These are phyloP conservation scores for Papilio helenus DNA, from an alignment of 1,140 invertebrate genomes.

Conservation along the genomic window DNA sequence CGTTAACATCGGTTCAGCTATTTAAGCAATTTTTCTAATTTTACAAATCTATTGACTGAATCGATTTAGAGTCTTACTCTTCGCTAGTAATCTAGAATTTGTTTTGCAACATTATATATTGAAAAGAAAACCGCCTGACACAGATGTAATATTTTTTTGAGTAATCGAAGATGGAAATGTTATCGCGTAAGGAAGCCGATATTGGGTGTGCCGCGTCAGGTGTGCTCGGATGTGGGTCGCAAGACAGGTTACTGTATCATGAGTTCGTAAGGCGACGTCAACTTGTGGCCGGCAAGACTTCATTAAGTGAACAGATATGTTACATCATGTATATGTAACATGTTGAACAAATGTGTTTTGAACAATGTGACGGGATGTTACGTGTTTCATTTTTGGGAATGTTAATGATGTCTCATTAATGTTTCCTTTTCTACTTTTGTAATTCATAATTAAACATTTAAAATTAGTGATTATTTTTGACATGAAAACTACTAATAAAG, in stretches of 20 bases:
- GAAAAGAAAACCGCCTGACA: not conserved
- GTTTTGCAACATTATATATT: too few relatives aligned
- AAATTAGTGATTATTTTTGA: not conserved
- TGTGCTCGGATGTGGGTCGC: conserved; percentile 9
- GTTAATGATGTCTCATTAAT: conserved; percentile 24
- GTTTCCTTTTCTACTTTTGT: not conserved
- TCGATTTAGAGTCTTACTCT: too few relatives aligned
- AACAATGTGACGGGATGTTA: conserved; percentile 3
- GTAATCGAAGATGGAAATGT: conserved; percentile 1
- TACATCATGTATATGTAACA: conserved; percentile 13
- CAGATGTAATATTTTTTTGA: conserved; percentile 4
- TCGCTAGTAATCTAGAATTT: not conserved
- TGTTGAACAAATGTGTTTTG: not conserved
- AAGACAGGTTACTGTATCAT: conserved; percentile 11
- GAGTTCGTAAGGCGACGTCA: not conserved
- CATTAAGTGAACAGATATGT: conserved; percentile 18
- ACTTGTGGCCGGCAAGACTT: not conserved
- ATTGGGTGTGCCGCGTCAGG: conserved; percentile 6
- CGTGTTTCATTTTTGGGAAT: conserved; percentile 22
- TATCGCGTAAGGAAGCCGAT: not conserved
- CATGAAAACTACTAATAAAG: too few relatives aligned
- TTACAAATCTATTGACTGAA: too few relatives aligned
- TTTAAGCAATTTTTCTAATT: too few relatives aligned
- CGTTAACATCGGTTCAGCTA: too few relatives aligned
- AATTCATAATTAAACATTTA: not conserved